Evolutionary conservation across 2,888 invertebrate species (phyloP).

Genomic region (Adelphocoris suturalis): DNA sequence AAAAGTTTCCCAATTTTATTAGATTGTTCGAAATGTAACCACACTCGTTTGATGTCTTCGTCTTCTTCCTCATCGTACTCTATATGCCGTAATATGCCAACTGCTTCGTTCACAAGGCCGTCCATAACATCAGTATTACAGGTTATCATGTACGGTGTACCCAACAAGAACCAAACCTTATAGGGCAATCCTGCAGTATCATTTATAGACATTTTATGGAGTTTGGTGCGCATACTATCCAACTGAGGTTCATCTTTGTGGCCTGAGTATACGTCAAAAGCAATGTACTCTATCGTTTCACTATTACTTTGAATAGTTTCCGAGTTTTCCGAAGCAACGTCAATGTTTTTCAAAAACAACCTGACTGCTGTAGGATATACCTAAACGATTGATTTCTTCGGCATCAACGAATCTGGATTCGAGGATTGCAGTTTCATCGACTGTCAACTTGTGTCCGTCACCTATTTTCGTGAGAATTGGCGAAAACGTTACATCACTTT

Average conservation of each 20-base stretch:
- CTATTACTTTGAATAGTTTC: conserved; percentile 3
- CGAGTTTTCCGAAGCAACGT: conserved; percentile 36
- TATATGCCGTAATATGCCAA: conserved; percentile 38
- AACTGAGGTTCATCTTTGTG: conserved; percentile 44
- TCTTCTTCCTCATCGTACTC: conserved; percentile 48
- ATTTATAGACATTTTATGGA: conserved; percentile 55
- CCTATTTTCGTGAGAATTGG: too few relatives aligned
- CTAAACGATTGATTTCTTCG: conserved; percentile 10
- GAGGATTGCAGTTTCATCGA: not conserved
- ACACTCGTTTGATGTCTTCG: conserved; percentile 54
- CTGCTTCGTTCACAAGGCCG: conserved; percentile 31
- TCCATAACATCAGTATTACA: conserved; percentile 49
- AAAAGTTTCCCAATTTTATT: conserved; percentile 43
- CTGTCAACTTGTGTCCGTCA: conserved; percentile 6
- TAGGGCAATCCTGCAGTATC: conserved; percentile 57
- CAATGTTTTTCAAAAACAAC: conserved; percentile 53
- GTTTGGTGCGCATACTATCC: conserved; percentile 49
- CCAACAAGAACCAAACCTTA: conserved; percentile 37
- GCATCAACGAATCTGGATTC: conserved; percentile 1
- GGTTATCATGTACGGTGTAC: too few relatives aligned
- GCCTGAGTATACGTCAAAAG: conserved; percentile 52
- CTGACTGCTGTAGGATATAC: conserved; percentile 45
- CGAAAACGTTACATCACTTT: too few relatives aligned
- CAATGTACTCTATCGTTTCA: conserved; percentile 11
- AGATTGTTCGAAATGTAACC: conserved; percentile 49